Base-by-base conservation (phyloP, 2,888 invertebrate species). In the Sarcophaga subvicina region DNA sequence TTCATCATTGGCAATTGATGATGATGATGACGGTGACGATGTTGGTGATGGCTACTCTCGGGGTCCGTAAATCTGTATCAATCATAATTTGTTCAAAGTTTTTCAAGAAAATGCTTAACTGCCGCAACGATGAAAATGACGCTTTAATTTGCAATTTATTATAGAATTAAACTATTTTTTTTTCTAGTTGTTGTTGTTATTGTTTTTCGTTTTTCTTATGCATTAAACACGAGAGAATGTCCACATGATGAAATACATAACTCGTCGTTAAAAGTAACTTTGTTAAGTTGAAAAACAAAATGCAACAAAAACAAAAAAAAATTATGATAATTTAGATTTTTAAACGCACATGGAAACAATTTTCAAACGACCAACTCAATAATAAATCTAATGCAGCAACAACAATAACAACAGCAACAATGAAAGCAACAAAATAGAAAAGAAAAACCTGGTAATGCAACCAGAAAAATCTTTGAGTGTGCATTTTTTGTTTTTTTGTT, bases 321-420 rank as follows among this genome's bases (percentile, higher is more conserved):
- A 69, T 81, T 87, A 87, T 87, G 84, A 87, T 87, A 87, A 82
- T 84, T 84, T 87, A 79, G 76, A 87, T 81, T 84, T 81, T 83
- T 81, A 84, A 87, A 84, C 87, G 84, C 87, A 87, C 81, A 82
- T 87, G 76, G 67, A 84, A 87, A 80, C 71, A 59, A 72, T 71
- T 80, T 76, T 54, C 62, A 79, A 70, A 66, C 83, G 71, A 76
- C 17, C 69, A 78, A 73, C 54, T 67, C 20, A 67, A 45, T 63
- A 73, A 85, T 70, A 85, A 66, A 80, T 64, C 20, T 75, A 66
- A 79, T 37, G 54, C 69, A 79, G 59, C 45, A 71, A 22, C 22
- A 22, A 22, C 22, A 22, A 22, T 22, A 22, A 22, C 22, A 22
- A 22, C 69, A 79, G 59, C 45, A 71, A 25, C 22, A 22, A 10